Evolutionary conservation across 2,888 invertebrate species (phyloP), one percentile per base, ranked within the genome.

Genomic region (Ypsolopha sequella): DNA sequence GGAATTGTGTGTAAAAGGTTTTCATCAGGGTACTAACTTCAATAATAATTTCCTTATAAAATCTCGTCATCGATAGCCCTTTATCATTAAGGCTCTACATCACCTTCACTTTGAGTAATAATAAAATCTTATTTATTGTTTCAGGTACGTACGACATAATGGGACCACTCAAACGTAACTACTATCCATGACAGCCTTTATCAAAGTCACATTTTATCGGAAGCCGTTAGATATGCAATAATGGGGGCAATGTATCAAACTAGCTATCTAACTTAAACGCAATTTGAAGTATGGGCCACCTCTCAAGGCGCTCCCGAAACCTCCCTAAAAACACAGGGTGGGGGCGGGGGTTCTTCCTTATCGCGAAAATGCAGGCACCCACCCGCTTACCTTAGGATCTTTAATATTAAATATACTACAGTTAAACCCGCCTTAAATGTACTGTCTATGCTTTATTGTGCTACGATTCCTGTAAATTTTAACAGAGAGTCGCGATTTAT

Each of bases 361-460:
- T 87, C 87, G 80, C 84, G 70, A 71, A 78, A 81, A 73, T 85
- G 87, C 87, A 87, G 87, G 79, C 87, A 70, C 78, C 69, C 74
- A 61, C 78, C 72, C 81, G 78, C 73, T 81, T 80, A 86, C 85
- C 86, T 86, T 84, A 80, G 82, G 81, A 85, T 84, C 80, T 84
- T 82, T 85, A 85, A 85, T 86, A 86, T 84, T 84, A 81, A 85
- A 84, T 78, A 81, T 78, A 82, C 69, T 76, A 79, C 76, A 79
- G 73, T 80, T 80, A 76, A 75, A 80, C 69, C 76, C 68, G 63
- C 59, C 67, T 36, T 47, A 47, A 43, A 47, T 38, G 36, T 45
- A 45, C 45, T 45, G 34, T 33, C 43, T 45, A 13, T 47, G 36
- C 13, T 47, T 47, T 47, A 47, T 34, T 36, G 36, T 36, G 36